Conservation (phyloP, 2,113 vertebrate genomes). For the Phylloscopus whistleri region DNA sequence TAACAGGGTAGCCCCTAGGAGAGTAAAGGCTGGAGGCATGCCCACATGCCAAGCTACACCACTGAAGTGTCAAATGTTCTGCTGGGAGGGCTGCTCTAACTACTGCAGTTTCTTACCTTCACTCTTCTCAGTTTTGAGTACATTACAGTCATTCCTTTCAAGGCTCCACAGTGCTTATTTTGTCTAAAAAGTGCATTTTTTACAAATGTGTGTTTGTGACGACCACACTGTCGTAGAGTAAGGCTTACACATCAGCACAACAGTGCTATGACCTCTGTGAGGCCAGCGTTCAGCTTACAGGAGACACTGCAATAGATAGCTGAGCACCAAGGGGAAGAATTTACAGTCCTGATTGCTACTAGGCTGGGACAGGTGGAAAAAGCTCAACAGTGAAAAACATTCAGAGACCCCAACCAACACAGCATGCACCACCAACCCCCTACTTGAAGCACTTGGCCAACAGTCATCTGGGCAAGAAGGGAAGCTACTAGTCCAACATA, state of each 20-base stretch:
- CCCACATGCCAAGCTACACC: background rate
- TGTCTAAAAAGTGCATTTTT: background rate
- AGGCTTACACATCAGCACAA: background rate
- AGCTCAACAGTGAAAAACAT: accelerated
- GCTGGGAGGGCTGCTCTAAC: background rate
- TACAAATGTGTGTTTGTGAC: background rate
- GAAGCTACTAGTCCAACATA: background rate
- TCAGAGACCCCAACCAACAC: background rate
- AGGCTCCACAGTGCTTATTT: background rate
- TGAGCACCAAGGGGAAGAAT: background rate
- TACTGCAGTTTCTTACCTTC: background rate
- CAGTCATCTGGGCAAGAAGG: background rate
- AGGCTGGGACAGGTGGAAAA: background rate
- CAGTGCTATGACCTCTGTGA: background rate
- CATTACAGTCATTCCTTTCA: accelerated
- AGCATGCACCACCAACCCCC: accelerated
- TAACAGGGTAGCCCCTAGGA: background rate
- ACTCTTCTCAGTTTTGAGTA: background rate
- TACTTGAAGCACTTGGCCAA: background rate
- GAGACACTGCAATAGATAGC: background rate
- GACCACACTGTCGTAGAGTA: background rate
- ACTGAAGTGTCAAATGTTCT: background rate
- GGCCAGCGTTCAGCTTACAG: background rate
- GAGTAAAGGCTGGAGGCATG: background rate
- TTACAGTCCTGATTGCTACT: background rate